Conservation (phyloP, 2,888 invertebrate genomes). For the Diplolepis rosae region DNA sequence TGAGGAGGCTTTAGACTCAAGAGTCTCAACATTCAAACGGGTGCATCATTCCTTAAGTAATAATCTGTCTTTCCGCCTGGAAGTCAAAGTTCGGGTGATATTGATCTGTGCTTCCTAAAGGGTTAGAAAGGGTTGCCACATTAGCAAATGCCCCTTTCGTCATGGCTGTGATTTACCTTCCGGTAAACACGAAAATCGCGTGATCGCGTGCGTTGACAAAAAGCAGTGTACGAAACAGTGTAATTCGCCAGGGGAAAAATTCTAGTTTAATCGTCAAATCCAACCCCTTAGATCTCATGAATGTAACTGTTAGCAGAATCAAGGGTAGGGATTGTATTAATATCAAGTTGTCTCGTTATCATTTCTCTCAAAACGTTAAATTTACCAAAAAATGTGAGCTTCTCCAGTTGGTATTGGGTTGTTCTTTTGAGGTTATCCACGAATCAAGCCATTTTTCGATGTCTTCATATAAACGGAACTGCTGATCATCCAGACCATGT, state of each 20-base stretch:
- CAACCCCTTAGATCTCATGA: constrained; percentile 45
- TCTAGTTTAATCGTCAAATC: constrained; percentile 40
- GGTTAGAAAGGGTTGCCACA: background rate
- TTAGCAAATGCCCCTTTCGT: constrained; percentile 36
- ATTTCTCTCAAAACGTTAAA: too few relatives aligned
- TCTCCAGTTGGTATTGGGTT: too few relatives aligned
- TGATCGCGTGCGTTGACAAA: constrained; percentile 57
- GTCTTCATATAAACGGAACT: too few relatives aligned
- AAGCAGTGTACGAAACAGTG: constrained; percentile 42
- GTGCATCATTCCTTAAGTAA: constrained; percentile 4
- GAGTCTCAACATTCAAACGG: background rate
- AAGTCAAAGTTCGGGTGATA: background rate
- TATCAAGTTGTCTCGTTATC: constrained; percentile 53
- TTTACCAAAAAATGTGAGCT: too few relatives aligned
- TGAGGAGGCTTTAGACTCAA: constrained; percentile 9
- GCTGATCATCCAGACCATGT: too few relatives aligned
- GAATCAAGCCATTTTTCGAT: too few relatives aligned
- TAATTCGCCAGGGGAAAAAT: constrained; percentile 42
- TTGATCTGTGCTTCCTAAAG: background rate
- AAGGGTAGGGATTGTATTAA: constrained; percentile 49
- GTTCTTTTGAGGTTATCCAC: too few relatives aligned
- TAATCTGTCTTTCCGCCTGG: background rate
- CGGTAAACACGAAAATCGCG: constrained; percentile 44
- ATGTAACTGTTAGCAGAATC: constrained; percentile 33
- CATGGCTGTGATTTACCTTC: constrained; percentile 58